Evolutionary conservation across 2,888 invertebrate genomes (phyloP).

Genomic region (Torymus auratus): DNA sequence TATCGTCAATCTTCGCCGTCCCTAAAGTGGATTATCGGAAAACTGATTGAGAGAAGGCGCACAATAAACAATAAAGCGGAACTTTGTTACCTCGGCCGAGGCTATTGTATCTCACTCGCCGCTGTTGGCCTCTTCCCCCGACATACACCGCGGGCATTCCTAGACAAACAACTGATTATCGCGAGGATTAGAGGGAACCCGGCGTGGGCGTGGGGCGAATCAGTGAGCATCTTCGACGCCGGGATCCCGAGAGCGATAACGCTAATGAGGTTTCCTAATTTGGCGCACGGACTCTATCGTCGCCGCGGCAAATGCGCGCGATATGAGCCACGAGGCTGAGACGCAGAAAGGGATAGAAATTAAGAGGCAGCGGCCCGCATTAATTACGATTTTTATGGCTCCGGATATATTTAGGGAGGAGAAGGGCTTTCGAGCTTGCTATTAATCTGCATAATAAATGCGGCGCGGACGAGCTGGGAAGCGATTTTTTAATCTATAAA

Average conservation of each 20-base stretch:
- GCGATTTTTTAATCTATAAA: not conserved
- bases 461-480: not conserved
- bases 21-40: no score
- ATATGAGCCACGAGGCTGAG: conserved; percentile 30
- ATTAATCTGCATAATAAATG: conserved; percentile 34
- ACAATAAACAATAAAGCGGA: no score
- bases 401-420: conserved; percentile 4
- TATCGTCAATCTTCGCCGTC: no score
- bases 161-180: conserved; percentile 21
- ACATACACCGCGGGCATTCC: not conserved
- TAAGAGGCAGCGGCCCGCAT: conserved; percentile 38
- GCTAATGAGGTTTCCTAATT: conserved; percentile 60
- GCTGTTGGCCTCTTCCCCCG: not conserved
- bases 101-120: no score
- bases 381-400: conserved; percentile 34
- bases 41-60: no score
- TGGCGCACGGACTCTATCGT: conserved; percentile 41
- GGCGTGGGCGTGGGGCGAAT: not conserved
- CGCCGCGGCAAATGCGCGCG: conserved; percentile 18
- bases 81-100: no score
- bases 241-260: conserved; percentile 39
- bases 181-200: conserved; percentile 8
- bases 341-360: conserved; percentile 27
- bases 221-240: conserved; percentile 36
- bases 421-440: not conserved